phyloP scores from a whole-genome alignment of 2,113 vertebrate species.

The Pimephales promelas region DNA sequence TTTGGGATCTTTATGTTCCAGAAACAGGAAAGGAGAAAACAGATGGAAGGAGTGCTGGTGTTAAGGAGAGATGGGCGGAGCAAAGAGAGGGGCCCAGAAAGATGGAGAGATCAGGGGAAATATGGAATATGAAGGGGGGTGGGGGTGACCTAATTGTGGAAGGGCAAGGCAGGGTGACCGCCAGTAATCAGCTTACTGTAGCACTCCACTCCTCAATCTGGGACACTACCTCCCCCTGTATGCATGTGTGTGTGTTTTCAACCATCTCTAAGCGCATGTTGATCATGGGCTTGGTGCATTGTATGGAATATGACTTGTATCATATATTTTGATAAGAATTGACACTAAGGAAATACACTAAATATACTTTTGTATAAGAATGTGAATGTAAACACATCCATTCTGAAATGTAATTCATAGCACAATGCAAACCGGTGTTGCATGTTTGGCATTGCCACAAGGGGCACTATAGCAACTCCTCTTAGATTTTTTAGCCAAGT shows the following conservation, averaged over 20 bases:
- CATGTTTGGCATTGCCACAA: too few relatives aligned
- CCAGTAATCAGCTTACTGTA: constrained; percentile 61
- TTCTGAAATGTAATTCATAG: background rate
- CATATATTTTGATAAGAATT: background rate
- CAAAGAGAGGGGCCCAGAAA: constrained; percentile 16
- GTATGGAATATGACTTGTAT: background rate
- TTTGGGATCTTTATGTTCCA: background rate
- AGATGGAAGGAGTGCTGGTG: constrained; percentile 16
- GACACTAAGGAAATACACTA: background rate
- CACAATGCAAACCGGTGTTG: background rate
- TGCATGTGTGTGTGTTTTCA: constrained; percentile 54
- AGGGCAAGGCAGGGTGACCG: constrained; percentile 59
- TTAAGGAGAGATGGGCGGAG: background rate
- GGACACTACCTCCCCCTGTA: constrained; percentile 35
- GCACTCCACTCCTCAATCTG: constrained; percentile 53
- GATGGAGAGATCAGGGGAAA: constrained; percentile 45
- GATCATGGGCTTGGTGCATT: background rate
- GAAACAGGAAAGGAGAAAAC: background rate
- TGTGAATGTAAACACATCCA: background rate
- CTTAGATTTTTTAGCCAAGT: background rate
- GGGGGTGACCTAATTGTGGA: constrained; percentile 70
- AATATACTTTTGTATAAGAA: background rate
- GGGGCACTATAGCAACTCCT: background rate
- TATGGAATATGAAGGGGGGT: constrained; percentile 60
- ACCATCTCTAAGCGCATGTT: constrained; percentile 18